Evolutionary conservation across 2,888 invertebrate genomes (phyloP).

Genomic region (Cataglyphis rosenhaueri): DNA sequence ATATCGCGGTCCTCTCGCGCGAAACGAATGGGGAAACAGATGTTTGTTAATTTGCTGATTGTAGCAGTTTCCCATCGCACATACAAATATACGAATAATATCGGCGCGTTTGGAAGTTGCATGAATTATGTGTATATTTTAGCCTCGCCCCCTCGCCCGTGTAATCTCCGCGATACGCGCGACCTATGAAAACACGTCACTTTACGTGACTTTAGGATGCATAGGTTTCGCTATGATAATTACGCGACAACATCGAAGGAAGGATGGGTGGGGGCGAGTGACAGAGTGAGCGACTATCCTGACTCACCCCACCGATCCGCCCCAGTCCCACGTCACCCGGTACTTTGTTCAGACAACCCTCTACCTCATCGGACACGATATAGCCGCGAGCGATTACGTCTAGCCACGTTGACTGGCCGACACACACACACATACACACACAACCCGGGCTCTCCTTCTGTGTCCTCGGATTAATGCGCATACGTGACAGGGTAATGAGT

Average conservation of each 20-base stretch:
- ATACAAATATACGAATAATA: background rate
- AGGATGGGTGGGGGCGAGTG: constrained; percentile 57
- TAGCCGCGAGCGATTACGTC: constrained; percentile 71
- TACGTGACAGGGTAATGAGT: constrained; percentile 66
- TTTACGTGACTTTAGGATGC: constrained; percentile 52
- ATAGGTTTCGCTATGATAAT: constrained; percentile 73
- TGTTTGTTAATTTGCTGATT: constrained; percentile 6
- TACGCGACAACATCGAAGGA: constrained; percentile 65
- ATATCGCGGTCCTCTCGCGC: constrained; percentile 24
- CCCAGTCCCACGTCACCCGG: constrained; percentile 14
- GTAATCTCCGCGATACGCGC: constrained; percentile 53
- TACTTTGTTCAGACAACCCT: constrained; percentile 51
- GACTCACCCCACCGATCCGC: constrained; percentile 52
- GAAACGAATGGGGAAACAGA: background rate
- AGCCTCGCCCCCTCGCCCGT: background rate
- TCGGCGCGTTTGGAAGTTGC: background rate
- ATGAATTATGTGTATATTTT: constrained; percentile 18
- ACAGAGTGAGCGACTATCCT: constrained; percentile 63
- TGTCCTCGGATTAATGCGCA: constrained; percentile 64
- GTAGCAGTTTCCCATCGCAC: background rate
- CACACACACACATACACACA: background rate
- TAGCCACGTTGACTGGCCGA: constrained; percentile 59
- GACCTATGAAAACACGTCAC: constrained; percentile 70
- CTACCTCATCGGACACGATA: constrained; percentile 49
- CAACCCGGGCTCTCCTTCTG: constrained; percentile 57